Conservation (phyloP, 2,113 vertebrate genomes). For the Phrynosoma platyrhinos region DNA sequence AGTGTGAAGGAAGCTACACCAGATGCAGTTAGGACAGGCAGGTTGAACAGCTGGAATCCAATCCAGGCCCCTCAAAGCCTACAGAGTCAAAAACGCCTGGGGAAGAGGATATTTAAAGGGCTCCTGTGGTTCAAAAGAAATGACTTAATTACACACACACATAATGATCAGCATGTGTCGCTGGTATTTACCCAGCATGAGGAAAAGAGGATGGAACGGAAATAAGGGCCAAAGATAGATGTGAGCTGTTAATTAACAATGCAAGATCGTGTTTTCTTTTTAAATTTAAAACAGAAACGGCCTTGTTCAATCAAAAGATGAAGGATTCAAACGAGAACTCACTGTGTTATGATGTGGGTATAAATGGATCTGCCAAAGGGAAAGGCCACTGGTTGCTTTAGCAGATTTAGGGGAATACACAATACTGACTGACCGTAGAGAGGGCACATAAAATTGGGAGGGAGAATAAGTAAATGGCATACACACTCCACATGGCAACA, state of each 20-base stretch:
- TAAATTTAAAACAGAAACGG: background rate
- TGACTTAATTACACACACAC: conserved; percentile 7
- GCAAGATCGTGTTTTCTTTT: background rate
- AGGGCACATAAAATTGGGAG: background rate
- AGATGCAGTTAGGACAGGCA: background rate
- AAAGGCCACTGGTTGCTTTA: background rate
- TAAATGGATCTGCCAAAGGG: background rate
- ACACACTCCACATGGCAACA: background rate
- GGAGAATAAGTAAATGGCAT: background rate
- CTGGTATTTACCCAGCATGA: conserved; percentile 35
- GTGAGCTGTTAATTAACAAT: conserved; percentile 14
- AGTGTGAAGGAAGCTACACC: background rate
- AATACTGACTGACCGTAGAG: background rate
- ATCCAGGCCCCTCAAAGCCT: background rate
- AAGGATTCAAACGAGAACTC: background rate
- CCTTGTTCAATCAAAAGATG: background rate
- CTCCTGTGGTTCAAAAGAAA: conserved; percentile 16
- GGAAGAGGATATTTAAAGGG: conserved; percentile 22
- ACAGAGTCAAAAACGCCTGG: background rate
- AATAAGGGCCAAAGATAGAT: conserved; percentile 15
- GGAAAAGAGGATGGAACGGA: conserved; percentile 15
- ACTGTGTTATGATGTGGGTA: background rate
- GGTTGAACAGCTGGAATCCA: background rate
- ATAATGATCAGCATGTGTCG: conserved; percentile 6
- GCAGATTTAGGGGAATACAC: background rate